These are phyloP conservation scores for Drosophila nr. medialis DNA, from an alignment of 2,888 invertebrate species.

Conservation along the genomic window DNA sequence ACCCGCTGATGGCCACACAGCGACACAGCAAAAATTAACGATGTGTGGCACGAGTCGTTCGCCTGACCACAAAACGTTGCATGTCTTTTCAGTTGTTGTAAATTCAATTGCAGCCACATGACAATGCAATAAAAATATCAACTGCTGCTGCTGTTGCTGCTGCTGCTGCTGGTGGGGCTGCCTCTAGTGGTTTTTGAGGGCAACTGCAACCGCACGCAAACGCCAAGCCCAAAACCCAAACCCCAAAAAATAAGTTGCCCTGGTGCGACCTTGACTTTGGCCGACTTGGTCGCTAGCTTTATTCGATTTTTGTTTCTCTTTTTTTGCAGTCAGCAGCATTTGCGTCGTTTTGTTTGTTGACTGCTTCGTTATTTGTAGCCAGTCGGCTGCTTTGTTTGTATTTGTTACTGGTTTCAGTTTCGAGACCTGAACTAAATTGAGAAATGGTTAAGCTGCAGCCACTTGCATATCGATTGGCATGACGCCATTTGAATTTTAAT, in stretches of 20 bases:
- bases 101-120: slow-evolving; percentile 71
- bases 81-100: slow-evolving; percentile 61
- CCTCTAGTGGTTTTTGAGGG: slow-evolving; percentile 26
- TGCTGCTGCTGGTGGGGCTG: background rate
- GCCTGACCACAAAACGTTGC: slow-evolving; percentile 73
- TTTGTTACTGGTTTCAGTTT: slow-evolving; percentile 27
- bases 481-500: slow-evolving; percentile 62
- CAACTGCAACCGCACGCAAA: slow-evolving; percentile 60
- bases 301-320: slow-evolving; percentile 27
- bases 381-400: slow-evolving; percentile 11
- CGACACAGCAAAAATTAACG: slow-evolving; percentile 16
- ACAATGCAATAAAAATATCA: slow-evolving; percentile 68
- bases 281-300: slow-evolving; percentile 39
- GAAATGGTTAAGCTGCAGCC: slow-evolving; percentile 48
- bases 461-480: slow-evolving; percentile 62
- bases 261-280: slow-evolving; percentile 68
- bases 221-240: slow-evolving; percentile 2
- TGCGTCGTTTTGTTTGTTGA: slow-evolving; percentile 29
- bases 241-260: slow-evolving; percentile 41
- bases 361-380: slow-evolving; percentile 14
- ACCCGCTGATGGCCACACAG: background rate
- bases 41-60: slow-evolving; percentile 57
- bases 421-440: slow-evolving; percentile 30
- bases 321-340: slow-evolving; percentile 30
- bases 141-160: slow-evolving; percentile 16